Percentiles rank a stretch among this genome's conserved stretches.
phyloP scores from a whole-genome alignment of 2,113 vertebrate species.

The Myotis yumanensis region DNA sequence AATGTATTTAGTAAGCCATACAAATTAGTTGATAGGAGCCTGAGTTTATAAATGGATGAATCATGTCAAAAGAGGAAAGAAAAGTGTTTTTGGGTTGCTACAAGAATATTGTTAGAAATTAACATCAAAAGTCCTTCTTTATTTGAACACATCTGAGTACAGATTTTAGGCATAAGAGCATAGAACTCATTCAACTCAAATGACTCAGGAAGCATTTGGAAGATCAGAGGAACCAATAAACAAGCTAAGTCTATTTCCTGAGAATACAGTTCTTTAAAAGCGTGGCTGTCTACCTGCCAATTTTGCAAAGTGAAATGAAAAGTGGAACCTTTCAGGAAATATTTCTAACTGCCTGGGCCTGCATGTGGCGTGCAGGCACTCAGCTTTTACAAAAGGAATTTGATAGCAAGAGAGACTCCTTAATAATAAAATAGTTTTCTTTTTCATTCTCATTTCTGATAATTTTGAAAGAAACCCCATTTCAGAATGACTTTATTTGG shows the following conservation, averaged over 20 bases:
- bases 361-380: neutral
- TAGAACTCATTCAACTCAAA: neutral
- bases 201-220: constrained; percentile 18
- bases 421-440: neutral
- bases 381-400: neutral
- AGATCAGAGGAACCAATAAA: neutral
- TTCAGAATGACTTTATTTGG: neutral
- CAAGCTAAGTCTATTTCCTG: neutral
- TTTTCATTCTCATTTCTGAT: neutral
- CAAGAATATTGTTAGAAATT: constrained; percentile 13
- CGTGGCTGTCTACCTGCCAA: constrained; percentile 22
- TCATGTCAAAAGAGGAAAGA: neutral
- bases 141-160: neutral
- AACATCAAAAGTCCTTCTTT: neutral
- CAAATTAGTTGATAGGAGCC: neutral
- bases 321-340: constrained; percentile 14
- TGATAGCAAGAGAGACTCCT: neutral
- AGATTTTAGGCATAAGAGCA: constrained; percentile 27
- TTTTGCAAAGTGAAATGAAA: neutral
- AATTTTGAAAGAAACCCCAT: neutral
- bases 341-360: neutral
- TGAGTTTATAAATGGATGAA: neutral
- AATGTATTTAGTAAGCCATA: neutral
- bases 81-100: neutral
- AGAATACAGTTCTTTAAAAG: neutral